Conservation (phyloP, 1,140 invertebrate species). For the Ceratoteleas bidentatus region DNA sequence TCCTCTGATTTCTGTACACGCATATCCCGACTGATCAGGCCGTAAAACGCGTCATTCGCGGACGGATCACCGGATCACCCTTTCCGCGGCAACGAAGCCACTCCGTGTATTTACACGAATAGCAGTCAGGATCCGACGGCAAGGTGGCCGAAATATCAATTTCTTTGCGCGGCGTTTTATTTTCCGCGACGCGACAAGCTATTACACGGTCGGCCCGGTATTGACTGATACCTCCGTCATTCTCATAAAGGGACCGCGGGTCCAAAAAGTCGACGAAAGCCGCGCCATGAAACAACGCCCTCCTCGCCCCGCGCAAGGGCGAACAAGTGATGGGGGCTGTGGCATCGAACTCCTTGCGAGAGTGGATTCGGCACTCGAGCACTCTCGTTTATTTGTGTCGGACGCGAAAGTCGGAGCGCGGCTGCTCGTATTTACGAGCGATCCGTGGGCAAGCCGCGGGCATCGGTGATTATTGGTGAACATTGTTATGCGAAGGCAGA, state of each 20-base stretch:
- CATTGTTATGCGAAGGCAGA: conserved; percentile 54
- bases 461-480: conserved; percentile 54
- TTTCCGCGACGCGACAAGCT: conserved; percentile 53
- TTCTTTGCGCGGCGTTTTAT: conserved; percentile 77
- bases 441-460: conserved; percentile 50
- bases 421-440: conserved; percentile 66
- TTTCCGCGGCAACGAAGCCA: conserved; percentile 51
- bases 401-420: conserved; percentile 54
- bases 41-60: conserved; percentile 45
- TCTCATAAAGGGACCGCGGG: conserved; percentile 64
- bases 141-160: conserved; percentile 70
- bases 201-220: conserved; percentile 75
- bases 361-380: conserved; percentile 72
- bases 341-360: conserved; percentile 67
- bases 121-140: conserved; percentile 26
- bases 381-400: conserved; percentile 75
- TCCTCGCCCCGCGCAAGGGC: conserved; percentile 30
- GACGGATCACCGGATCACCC: conserved; percentile 58
- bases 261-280: conserved; percentile 46
- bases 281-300: conserved; percentile 48
- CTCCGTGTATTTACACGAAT: conserved; percentile 55
- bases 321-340: conserved; percentile 48
- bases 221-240: conserved; percentile 65
- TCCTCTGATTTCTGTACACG: conserved; percentile 53
- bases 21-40: conserved; percentile 42